Conservation (phyloP, 2,113 vertebrate species). For the Canis aureus region DNA sequence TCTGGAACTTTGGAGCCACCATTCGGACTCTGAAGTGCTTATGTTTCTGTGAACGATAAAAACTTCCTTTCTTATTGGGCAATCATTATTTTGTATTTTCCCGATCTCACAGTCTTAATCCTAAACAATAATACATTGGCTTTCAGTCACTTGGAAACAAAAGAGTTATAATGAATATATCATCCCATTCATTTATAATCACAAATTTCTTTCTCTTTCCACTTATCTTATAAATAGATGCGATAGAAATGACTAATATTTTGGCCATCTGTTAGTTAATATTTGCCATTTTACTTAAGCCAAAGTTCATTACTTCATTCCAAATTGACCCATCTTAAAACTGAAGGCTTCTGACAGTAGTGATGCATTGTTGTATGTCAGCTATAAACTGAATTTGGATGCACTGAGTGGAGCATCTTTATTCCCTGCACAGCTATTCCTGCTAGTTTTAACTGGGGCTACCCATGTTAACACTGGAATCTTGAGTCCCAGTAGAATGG, state of each 20-base stretch:
- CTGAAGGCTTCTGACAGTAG: not conserved
- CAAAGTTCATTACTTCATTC: slow-evolving; percentile 27
- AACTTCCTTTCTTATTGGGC: not conserved
- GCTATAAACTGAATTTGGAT: not conserved
- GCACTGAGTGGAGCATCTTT: not conserved
- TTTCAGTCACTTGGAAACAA: slow-evolving; percentile 46
- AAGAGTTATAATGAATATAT: not conserved
- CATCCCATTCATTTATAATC: not conserved
- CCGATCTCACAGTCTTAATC: not conserved
- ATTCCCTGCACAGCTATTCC: not conserved
- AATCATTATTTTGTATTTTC: not conserved
- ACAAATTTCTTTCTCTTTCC: not conserved
- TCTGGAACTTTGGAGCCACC: not conserved
- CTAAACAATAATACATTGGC: not conserved
- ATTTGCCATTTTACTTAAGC: slow-evolving; percentile 5
- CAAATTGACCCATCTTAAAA: slow-evolving; percentile 24
- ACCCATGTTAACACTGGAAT: not conserved
- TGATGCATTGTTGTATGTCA: not conserved
- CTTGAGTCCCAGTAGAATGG: not conserved
- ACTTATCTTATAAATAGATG: not conserved
- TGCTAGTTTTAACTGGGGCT: not conserved
- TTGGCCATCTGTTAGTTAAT: slow-evolving; percentile 32
- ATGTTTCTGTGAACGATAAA: not conserved
- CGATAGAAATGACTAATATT: slow-evolving; percentile 13
- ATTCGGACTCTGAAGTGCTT: rapidly evolving